These are phyloP conservation scores for Oryzias sinensis DNA, from an alignment of 2,797 vertebrate species.

Conservation along the genomic window DNA sequence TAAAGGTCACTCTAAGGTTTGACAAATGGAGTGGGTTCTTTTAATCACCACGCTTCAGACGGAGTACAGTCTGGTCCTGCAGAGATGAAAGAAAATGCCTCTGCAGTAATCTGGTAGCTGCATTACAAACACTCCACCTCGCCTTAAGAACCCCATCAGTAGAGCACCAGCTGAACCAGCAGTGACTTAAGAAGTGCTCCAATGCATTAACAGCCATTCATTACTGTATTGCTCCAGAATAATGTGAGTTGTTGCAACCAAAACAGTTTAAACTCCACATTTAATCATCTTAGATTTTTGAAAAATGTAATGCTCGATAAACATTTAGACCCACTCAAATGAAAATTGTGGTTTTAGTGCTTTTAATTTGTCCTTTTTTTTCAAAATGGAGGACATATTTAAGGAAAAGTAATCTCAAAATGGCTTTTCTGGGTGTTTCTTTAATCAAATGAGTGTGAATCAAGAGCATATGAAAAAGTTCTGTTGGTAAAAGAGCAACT, in stretches of 20 bases:
- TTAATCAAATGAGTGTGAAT: too few species aligned
- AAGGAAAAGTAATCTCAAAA: too few species aligned
- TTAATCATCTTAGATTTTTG: too few species aligned
- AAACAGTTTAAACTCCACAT: background rate
- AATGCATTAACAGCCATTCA: constrained; percentile 8
- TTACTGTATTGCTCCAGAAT: background rate
- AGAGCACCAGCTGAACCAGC: constrained; percentile 25
- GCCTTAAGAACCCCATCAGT: constrained; percentile 13
- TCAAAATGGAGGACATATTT: too few species aligned
- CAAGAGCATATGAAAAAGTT: too few species aligned
- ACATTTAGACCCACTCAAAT: too few species aligned
- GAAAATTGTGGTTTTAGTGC: too few species aligned
- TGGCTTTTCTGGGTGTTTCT: too few species aligned
- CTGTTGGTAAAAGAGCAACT: too few species aligned
- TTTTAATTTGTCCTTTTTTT: too few species aligned
- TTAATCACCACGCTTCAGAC: constrained; percentile 45
- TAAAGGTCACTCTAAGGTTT: constrained; percentile 51
- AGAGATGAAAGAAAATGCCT: constrained; percentile 46
- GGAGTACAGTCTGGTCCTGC: constrained; percentile 26
- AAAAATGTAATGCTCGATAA: too few species aligned
- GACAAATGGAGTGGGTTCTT: constrained; percentile 46
- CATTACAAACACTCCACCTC: constrained; percentile 35
- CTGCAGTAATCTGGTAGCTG: constrained; percentile 23
- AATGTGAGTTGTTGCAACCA: background rate
- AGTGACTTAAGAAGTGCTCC: constrained; percentile 24